phyloP scores from a whole-genome alignment of 2,113 vertebrate genomes.

The Quiscalus mexicanus region DNA sequence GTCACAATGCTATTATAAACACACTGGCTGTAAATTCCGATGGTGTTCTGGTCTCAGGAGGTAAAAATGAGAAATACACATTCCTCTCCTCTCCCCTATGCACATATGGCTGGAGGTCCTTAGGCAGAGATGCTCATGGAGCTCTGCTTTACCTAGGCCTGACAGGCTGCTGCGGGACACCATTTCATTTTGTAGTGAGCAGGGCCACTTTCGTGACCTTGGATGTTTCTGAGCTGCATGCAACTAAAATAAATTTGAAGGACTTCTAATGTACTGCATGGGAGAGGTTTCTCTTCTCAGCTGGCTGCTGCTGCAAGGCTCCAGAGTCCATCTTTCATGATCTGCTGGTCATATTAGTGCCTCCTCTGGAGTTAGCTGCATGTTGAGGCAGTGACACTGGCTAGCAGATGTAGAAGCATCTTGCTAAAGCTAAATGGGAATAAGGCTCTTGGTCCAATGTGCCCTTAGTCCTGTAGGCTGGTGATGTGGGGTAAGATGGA shows the following conservation, averaged over 20 bases:
- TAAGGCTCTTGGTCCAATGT: not conserved
- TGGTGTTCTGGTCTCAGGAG: conserved; percentile 96
- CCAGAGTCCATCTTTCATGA: not conserved
- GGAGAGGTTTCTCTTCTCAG: not conserved
- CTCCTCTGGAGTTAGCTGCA: not conserved
- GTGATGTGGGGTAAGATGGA: not conserved
- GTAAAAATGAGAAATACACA: conserved; percentile 67
- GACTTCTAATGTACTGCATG: not conserved
- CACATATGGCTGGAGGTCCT: not conserved
- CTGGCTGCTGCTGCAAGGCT: not conserved
- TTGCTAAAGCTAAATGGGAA: not conserved
- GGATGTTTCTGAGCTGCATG: not conserved
- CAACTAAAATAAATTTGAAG: not conserved
- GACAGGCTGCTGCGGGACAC: not conserved
- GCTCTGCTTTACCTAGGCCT: not conserved
- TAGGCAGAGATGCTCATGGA: not conserved
- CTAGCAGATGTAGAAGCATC: not conserved
- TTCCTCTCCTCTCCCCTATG: not conserved
- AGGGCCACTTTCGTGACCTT: not conserved
- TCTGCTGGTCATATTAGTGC: not conserved
- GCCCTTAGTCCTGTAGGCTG: not conserved
- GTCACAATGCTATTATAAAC: conserved; percentile 97
- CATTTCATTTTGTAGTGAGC: not conserved
- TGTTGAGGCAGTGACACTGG: not conserved
- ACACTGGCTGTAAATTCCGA: conserved; percentile 94